phyloP scores from a whole-genome alignment of 2,113 vertebrate species.

The Okapia johnstoni region DNA sequence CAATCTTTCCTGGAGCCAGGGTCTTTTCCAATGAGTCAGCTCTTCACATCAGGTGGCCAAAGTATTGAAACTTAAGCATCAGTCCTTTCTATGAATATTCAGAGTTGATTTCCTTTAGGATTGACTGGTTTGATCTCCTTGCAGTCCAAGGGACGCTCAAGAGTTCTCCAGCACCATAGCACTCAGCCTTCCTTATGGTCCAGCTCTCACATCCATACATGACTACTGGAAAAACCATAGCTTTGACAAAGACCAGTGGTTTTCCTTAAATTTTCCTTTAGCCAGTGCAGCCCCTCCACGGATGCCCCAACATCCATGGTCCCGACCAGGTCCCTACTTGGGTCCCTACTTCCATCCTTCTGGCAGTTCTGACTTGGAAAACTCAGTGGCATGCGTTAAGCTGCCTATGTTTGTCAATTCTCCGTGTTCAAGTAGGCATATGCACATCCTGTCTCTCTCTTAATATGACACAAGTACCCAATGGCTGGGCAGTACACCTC shows the following conservation, averaged over 20 bases:
- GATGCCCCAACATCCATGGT: neutral
- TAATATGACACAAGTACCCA: neutral
- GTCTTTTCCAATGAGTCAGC: neutral
- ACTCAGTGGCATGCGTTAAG: neutral
- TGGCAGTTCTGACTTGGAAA: neutral
- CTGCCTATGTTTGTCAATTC: neutral
- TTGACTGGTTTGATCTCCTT: neutral
- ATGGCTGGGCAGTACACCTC: accelerated
- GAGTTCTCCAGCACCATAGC: neutral
- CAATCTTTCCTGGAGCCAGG: neutral
- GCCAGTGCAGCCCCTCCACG: neutral
- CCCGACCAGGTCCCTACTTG: neutral
- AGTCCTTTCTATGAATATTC: neutral
- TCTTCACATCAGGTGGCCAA: neutral
- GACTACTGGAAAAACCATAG: neutral
- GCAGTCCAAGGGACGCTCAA: neutral
- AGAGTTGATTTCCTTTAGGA: neutral
- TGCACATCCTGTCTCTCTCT: neutral
- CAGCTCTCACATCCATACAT: neutral
- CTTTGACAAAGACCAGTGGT: neutral
- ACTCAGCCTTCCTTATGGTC: neutral
- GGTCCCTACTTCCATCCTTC: neutral
- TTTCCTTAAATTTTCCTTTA: neutral
- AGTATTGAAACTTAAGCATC: neutral
- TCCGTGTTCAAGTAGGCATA: neutral